Percentiles rank a stretch among this genome's conserved stretches.
phyloP scores from a whole-genome alignment of 2,797 vertebrate species.

The Clarias platycephalus region DNA sequence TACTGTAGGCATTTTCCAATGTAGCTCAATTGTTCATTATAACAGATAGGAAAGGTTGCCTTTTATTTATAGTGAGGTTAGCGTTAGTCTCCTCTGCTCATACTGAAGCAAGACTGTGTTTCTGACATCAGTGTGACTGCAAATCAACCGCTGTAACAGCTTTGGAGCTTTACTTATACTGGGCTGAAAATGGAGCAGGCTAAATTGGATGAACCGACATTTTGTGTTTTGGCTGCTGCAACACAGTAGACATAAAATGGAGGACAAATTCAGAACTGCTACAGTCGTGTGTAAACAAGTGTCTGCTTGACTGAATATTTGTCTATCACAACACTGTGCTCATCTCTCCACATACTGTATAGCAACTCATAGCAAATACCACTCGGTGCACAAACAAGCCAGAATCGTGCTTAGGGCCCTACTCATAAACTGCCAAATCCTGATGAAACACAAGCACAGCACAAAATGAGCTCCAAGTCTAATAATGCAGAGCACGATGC shows the following conservation, averaged over 20 bases:
- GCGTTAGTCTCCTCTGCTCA: not conserved
- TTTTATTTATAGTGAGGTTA: not conserved
- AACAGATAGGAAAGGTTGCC: not conserved
- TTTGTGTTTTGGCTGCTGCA: not conserved
- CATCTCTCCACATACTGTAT: slow-evolving; percentile 5
- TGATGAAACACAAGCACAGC: slow-evolving; percentile 11
- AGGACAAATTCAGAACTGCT: not conserved
- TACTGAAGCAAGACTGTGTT: not conserved
- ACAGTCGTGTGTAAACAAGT: slow-evolving; percentile 1
- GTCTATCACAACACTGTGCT: not conserved
- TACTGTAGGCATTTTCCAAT: not conserved
- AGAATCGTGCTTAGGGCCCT: slow-evolving; percentile 3
- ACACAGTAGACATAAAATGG: slow-evolving; percentile 26
- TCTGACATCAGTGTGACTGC: not conserved
- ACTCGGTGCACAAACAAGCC: not conserved
- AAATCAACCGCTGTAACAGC: not conserved
- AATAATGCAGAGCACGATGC: not conserved
- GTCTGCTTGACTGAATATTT: slow-evolving; percentile 2
- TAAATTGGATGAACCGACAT: not conserved
- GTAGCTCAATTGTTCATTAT: not conserved
- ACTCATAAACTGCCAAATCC: not conserved
- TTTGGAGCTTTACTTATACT: not conserved
- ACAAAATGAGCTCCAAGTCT: not conserved
- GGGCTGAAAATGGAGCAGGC: not conserved
- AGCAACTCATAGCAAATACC: slow-evolving; percentile 10